phyloP scores from a whole-genome alignment of 1,140 invertebrate species.

The Lucilia sericata region DNA sequence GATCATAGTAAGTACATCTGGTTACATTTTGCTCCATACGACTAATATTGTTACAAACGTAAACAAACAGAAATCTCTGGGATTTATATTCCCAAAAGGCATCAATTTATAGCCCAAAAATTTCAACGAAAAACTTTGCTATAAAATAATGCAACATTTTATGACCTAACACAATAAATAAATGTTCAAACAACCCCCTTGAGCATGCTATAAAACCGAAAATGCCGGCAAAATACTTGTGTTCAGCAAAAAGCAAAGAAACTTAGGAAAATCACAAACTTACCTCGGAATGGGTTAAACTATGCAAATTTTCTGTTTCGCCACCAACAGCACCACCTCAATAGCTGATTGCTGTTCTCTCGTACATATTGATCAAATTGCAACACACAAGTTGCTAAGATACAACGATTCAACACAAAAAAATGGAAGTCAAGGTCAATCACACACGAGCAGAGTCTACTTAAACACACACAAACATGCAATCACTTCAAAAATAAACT shows the following conservation, averaged over 20 bases:
- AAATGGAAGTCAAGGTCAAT: slow-evolving; percentile 24
- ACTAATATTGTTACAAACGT: too few species aligned
- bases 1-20: too few species aligned
- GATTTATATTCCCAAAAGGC: too few species aligned
- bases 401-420: background rate
- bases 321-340: background rate
- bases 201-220: background rate
- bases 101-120: too few species aligned
- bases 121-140: background rate
- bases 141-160: background rate
- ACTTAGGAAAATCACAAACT: background rate
- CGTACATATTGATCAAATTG: slow-evolving; percentile 4
- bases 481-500: too few species aligned
- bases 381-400: slow-evolving; percentile 3
- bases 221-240: background rate
- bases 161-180: too few species aligned
- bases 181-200: background rate
- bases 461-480: background rate
- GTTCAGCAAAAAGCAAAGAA: background rate
- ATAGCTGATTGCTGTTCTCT: background rate
- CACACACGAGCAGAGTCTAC: background rate
- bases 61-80: too few species aligned
- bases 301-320: background rate
- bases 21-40: too few species aligned
- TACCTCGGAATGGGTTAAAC: background rate